These are phyloP conservation scores for Pachypanchax playfairii DNA, from an alignment of 2,113 vertebrate genomes.

Conservation along the genomic window DNA sequence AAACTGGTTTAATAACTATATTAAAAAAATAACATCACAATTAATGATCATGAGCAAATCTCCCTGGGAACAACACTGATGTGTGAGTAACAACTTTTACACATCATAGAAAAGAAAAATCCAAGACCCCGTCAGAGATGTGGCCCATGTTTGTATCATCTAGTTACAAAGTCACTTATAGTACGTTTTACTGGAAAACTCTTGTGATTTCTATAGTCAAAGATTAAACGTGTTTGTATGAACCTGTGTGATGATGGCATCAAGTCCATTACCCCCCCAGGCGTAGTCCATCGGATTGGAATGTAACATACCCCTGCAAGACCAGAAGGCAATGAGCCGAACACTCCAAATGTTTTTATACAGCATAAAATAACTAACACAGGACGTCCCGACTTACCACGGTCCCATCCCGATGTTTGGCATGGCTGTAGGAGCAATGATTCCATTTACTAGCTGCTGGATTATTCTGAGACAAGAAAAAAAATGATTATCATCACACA, in stretches of 20 bases:
- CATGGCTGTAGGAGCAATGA: constrained; percentile 95
- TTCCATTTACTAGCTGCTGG: constrained; percentile 95
- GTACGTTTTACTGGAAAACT: too few relatives aligned
- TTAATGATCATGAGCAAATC: neutral
- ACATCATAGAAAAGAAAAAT: too few relatives aligned
- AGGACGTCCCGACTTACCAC: constrained; percentile 83
- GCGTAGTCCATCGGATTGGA: constrained; percentile 98
- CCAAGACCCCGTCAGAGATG: too few relatives aligned
- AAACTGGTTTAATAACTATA: constrained; percentile 96
- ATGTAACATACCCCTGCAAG: constrained; percentile 90
- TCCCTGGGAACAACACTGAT: neutral
- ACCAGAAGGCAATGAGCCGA: constrained; percentile 9
- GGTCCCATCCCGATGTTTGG: constrained; percentile 90
- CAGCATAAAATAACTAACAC: neutral
- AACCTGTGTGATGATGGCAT: constrained; percentile 98
- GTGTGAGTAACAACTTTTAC: too few relatives aligned
- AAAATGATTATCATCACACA: neutral
- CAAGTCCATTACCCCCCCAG: constrained; percentile 94
- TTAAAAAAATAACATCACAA: neutral
- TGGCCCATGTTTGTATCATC: too few relatives aligned
- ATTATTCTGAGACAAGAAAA: constrained; percentile 85
- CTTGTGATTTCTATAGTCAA: neutral
- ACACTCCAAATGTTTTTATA: neutral
- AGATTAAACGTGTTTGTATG: neutral
- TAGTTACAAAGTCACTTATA: too few relatives aligned